These are phyloP conservation scores for Steinernema feltiae DNA, from an alignment of 1,140 invertebrate species.

Conservation along the genomic window DNA sequence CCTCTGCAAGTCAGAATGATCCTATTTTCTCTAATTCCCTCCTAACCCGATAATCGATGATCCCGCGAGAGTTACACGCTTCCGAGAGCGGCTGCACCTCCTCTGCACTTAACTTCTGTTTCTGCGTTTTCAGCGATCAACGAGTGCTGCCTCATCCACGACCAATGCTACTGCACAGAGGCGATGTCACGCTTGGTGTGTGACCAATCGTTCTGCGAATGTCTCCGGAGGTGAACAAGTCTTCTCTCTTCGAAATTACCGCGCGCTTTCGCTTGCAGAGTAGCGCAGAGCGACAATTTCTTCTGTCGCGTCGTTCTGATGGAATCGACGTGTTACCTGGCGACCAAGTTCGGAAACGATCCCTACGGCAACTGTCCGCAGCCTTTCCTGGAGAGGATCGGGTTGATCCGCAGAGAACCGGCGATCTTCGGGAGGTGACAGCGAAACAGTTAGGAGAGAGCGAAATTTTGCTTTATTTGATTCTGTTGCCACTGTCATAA, in stretches of 20 bases:
- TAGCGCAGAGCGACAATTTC: neutral
- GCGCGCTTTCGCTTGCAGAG: neutral
- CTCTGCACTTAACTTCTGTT: too few species aligned
- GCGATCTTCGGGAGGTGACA: too few species aligned
- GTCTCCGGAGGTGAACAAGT: conserved; percentile 5
- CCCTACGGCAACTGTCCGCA: neutral
- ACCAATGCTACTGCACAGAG: neutral
- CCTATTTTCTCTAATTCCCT: too few species aligned
- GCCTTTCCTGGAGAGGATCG: neutral
- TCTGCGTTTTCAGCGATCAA: conserved; percentile 12
- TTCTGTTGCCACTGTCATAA: neutral
- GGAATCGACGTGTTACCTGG: neutral
- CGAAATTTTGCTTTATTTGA: neutral
- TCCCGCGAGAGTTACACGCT: too few species aligned
- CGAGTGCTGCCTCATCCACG: neutral
- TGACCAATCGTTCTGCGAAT: neutral
- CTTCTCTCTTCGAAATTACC: neutral
- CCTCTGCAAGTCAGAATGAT: too few species aligned
- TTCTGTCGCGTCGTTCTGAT: neutral
- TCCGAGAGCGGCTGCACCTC: too few species aligned
- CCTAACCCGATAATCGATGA: too few species aligned
- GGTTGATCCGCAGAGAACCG: neutral
- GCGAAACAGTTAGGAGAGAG: too few species aligned
- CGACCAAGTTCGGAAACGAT: neutral
- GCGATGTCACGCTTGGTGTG: neutral